Base-by-base conservation (phyloP, 1,140 invertebrate species). In the Trissolcus basalis region DNA sequence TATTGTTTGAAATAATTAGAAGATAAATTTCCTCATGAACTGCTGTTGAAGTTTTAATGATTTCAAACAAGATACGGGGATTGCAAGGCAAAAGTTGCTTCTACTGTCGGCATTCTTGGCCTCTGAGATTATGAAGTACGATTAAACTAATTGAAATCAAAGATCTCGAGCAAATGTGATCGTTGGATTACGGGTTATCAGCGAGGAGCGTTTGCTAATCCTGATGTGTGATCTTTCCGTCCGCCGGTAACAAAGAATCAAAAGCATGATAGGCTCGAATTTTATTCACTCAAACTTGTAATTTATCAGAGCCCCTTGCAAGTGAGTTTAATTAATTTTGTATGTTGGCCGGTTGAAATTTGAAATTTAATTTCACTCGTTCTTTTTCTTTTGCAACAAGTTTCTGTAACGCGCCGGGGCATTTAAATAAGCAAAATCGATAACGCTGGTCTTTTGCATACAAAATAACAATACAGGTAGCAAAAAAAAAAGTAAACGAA, bases 121-220 rank as follows among this genome's bases (percentile, higher is more conserved):
- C 54, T 49, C 41, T 32, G 13, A 59, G 64, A 72, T 72, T 77
- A 69, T 54, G 59, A 77, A 72, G 59, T 64, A 58, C 69, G 58
- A 69, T 77, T 77, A 72, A 68, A 71, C 63, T 72, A 77, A 77
- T 77, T 77, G 68, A 77, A 72, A 69, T 72, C 63, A 72, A 72
- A 72, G 56, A 69, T 72, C 55, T 50, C 58, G 13, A 8, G 47
- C 47, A 72, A 68, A 77, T 72, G 45, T 59, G 69, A 77, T 72
- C 47, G 44, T 69, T 12, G 48, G 58, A 72, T 73, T 73, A 65
- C 59, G 43, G 19, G 49, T 69, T 65, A 78, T 69, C 68, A 36
- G 45, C n/a, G 33, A 56, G 54, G 55, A 63, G 47, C 48, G 64
- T 65, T 59, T 36, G 50, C 27, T 6, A 60, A 36, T 13, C 19